These are phyloP conservation scores for Sander vitreus DNA, from an alignment of 2,113 vertebrate species.

Conservation along the genomic window DNA sequence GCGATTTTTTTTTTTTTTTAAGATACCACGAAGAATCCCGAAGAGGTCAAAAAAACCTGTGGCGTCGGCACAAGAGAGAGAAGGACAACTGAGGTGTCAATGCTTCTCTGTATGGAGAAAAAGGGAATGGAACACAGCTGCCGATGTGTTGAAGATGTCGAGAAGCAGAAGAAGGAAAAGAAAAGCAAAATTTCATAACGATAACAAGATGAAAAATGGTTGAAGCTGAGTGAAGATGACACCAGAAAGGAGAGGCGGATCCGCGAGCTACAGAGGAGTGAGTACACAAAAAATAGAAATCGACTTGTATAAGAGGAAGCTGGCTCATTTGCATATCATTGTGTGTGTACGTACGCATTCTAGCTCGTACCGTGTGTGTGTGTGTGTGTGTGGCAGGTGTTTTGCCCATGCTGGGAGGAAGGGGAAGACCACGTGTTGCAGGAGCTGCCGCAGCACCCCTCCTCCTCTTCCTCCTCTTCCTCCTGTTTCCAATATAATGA, in stretches of 20 bases:
- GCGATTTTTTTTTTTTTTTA: conserved; percentile 41
- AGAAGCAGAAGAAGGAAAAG: background rate
- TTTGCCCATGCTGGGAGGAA: conserved; percentile 71
- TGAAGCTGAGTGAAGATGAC: conserved; percentile 20
- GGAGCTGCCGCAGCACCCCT: conserved; percentile 43
- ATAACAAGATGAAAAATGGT: background rate
- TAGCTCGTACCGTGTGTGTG: conserved; percentile 16
- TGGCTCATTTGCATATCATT: conserved; percentile 70
- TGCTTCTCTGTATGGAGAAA: background rate
- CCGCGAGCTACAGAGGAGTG: conserved; percentile 72
- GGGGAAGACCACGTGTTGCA: conserved; percentile 80
- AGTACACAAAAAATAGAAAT: conserved; percentile 74
- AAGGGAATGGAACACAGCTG: conserved; percentile 34
- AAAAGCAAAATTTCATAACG: background rate
- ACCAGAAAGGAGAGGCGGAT: conserved; percentile 24
- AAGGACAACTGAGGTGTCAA: background rate
- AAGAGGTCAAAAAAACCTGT: conserved; percentile 84
- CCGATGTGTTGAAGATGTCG: conserved; percentile 17
- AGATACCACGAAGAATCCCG: conserved; percentile 68
- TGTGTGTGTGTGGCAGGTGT: conserved; percentile 80
- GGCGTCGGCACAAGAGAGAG: conserved; percentile 64
- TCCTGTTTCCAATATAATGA: background rate
- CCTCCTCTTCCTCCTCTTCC: background rate
- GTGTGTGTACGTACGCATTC: conserved; percentile 13
- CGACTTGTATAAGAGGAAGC: conserved; percentile 29